Base-by-base conservation (phyloP, 2,113 vertebrate species). In the Megaceryle maxima region DNA sequence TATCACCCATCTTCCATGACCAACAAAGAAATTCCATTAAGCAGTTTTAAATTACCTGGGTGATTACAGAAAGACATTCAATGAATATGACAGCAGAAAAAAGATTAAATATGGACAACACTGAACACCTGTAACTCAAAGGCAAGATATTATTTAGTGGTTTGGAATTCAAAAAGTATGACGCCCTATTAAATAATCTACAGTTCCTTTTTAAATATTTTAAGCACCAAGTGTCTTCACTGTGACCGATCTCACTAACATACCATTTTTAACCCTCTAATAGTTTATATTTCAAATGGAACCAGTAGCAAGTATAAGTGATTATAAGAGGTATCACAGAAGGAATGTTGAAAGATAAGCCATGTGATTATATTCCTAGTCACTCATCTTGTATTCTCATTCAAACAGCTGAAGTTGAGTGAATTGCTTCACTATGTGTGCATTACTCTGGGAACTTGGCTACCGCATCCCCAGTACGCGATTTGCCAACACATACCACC, bases 401-500 rank as follows among this genome's bases (percentile, higher is more conserved):
- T 68, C 5, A 0, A 88, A 77, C 87, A 90, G 94, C 95, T 88
- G 44, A 83, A 55, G 63, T 25, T 35, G 70, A 81, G 67, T 17
- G 75, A 84, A 95, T 70, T 91, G 86, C 66, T 80, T 53, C 83
- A 33, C 77, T 92, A 20, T 6, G 31, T 24, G 60, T 31, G 35
- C 77, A 33, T 1, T 77, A 41, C 68, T 93, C 90, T 96, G 95
- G 95, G 96, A 97, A 96, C 88, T 92, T 89, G 92, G 96, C 94
- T 86, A 83, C 90, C 70, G 62, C 12, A 68, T 10, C 66, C 88
- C 67, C 87, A 53, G 41, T 4, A 13, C 0, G 10, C 0, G 43
- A 59, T 77, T 70, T 92, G 97, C 94, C 95, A 97, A 74, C 33
- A 94, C 90, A 93, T 95, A 87, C 93, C 96, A 96, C 94, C 96